Evolutionary conservation across 2,888 invertebrate genomes (phyloP), one percentile per base, ranked within the genome.

Genomic region (Drosophila meridionalis): DNA sequence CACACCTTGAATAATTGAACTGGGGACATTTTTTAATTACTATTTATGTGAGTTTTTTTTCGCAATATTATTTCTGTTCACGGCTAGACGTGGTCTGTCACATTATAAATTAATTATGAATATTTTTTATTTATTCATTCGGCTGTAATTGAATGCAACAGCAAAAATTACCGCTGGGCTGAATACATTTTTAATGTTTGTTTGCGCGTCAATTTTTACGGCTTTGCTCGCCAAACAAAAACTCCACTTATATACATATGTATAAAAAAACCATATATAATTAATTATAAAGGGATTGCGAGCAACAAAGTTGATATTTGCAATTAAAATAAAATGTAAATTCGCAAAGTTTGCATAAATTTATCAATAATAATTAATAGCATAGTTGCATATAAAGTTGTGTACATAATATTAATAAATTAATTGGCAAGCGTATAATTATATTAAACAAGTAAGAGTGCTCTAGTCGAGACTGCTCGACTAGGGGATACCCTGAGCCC

Each of bases 21-120:
- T 40, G 28, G 3, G 30, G 4, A 30, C 42, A 43, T 60, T 45
- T 56, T 73, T 73, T 76, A 76, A 76, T 78, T 72, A 63, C 56
- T 60, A 52, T 57, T 58, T 65, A 45, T 14, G 9, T 11, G 2
- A 1, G 6, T 28, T 55, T 9, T 38, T 26, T 43, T 34, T 34
- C 40, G 28, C 38, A 2, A 20, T 42, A 43, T 20, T 47, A 20
- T 5, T 57, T 26, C 40, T 3, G n/a, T 38, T 47, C 52, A 28
- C 48, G 57, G 48, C 50, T 72, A 62, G 47, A 69, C 56, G 65
- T 36, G 68, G 57, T 71, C 67, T 56, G 60, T 38, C 47, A 60
- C 48, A 70, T 63, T 63, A 75, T 76, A 48, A 59, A 75, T 75
- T 56, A 70, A 66, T 70, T 76, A 74, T 75, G 62, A 45, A 45